Evolutionary conservation across 2,888 invertebrate genomes (phyloP).

Genomic region (Acrobasis repandana): DNA sequence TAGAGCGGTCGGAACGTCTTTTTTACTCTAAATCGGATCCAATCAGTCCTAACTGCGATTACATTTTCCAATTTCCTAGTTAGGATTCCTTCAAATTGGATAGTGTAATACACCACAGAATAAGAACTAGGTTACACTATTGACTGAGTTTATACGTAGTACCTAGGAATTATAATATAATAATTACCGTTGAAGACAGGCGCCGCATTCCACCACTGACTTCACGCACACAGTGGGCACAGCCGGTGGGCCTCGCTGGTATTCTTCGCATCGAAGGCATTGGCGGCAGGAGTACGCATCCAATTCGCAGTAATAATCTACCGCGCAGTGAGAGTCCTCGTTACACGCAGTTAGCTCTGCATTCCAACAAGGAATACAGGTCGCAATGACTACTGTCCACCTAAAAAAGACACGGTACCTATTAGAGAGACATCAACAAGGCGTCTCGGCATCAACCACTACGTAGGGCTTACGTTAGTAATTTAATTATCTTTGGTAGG

Average conservation of each 20-base stretch:
- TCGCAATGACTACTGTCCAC: constrained; percentile 15
- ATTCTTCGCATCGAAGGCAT: constrained; percentile 50
- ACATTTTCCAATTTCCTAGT: too few relatives aligned
- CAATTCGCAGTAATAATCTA: constrained; percentile 48
- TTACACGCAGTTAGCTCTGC: constrained; percentile 37
- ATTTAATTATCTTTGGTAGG: too few relatives aligned
- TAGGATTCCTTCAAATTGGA: too few relatives aligned
- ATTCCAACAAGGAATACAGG: constrained; percentile 7
- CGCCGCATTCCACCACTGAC: constrained; percentile 47
- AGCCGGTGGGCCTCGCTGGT: constrained; percentile 41
- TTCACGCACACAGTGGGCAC: constrained; percentile 38
- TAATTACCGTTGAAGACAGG: constrained; percentile 50
- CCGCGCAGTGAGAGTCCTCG: constrained; percentile 47
- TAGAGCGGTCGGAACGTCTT: too few relatives aligned
- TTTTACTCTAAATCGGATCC: too few relatives aligned
- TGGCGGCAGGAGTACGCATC: constrained; percentile 40
- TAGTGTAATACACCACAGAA: too few relatives aligned
- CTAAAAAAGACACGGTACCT: constrained; percentile 20
- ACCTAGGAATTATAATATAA: neutral
- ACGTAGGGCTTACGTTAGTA: too few relatives aligned
- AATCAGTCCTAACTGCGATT: too few relatives aligned
- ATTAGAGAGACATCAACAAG: too few relatives aligned
- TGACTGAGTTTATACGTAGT: neutral
- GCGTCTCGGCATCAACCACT: too few relatives aligned
- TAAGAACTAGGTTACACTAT: too few relatives aligned